Base-by-base conservation (phyloP, 2,113 vertebrate genomes). In the Brachypteracias leptosomus region DNA sequence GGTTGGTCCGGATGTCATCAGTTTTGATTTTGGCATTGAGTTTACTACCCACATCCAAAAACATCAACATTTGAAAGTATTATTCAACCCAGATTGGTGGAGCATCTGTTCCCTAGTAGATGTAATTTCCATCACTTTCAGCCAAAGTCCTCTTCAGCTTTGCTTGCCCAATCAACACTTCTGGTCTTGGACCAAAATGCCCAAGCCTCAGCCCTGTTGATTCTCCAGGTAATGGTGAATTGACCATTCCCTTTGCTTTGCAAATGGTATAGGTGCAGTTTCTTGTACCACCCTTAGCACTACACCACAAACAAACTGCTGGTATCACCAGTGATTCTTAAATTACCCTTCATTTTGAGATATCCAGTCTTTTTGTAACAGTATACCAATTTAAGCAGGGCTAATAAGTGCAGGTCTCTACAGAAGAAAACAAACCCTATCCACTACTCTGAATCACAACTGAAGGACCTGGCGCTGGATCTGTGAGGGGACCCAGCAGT, bases 251-350 rank as follows among this genome's bases (percentile, higher is more conserved):
- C 19, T 63, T 71, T 42, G 16, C 7, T 72, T 47, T 59, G 13
- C 4, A 2, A 36, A 29, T 0, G 0, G 20, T 22, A 16, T 15
- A 29, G 25, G 19, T 70, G 13, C 11, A 11, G 5, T 22, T 57
- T 47, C 26, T 25, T 49, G 14, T 36, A 62, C 36, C 21, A 36
- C 11, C 9, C 51, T 70, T 36, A 58, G 51, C 9, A 44, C 24
- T 44, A 24, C 14, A 11, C 31, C 54, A 16, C 21, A 58, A 74
- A 6, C 7, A 76, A 35, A 44, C 55, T 75, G n/a, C n/a, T 92
- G 47, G 8, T 42, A 22, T 66, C 25, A 58, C 20, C 35, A 42
- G 11, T 11, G 6, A 42, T 42, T 66, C 31, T 16, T n/a, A 36
- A 40, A 62, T 25, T 57, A 16, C 16, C 13, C 11, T 61, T 58